phyloP scores from a whole-genome alignment of 2,797 vertebrate genomes.

The Anisognathus igniventris region DNA sequence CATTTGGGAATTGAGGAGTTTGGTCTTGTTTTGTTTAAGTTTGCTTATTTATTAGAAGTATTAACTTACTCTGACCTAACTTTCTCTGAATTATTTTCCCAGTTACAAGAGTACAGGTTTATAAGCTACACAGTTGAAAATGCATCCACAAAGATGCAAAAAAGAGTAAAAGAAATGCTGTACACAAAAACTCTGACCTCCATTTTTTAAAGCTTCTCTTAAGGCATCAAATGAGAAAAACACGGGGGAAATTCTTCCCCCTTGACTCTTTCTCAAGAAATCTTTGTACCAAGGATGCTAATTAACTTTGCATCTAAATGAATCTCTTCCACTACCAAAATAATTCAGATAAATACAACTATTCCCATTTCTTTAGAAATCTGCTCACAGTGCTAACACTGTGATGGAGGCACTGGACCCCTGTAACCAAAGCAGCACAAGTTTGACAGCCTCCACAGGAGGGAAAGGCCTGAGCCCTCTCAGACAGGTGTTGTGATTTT shows the following conservation, averaged over 20 bases:
- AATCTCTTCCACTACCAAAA: background rate
- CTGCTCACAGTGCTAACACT: background rate
- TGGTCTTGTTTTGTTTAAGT: conserved; percentile 33
- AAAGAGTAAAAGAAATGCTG: background rate
- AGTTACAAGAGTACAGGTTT: background rate
- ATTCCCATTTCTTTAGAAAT: background rate
- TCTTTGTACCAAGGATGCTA: background rate
- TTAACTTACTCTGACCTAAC: conserved; percentile 25
- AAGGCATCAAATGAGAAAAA: background rate
- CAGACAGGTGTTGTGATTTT: background rate
- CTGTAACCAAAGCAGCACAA: background rate
- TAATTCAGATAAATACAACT: background rate
- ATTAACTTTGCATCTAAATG: background rate
- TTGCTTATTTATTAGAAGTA: conserved; percentile 7
- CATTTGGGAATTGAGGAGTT: conserved; percentile 39
- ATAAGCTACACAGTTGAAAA: background rate
- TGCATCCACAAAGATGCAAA: background rate
- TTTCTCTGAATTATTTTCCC: background rate
- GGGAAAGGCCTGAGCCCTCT: background rate
- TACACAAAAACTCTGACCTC: background rate
- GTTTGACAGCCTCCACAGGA: background rate
- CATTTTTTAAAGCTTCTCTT: background rate
- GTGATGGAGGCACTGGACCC: background rate
- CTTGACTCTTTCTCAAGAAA: background rate
- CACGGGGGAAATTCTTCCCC: background rate